These are phyloP conservation scores for Anolis carolinensis DNA, from an alignment of 2,113 vertebrate genomes.

Conservation along the genomic window DNA sequence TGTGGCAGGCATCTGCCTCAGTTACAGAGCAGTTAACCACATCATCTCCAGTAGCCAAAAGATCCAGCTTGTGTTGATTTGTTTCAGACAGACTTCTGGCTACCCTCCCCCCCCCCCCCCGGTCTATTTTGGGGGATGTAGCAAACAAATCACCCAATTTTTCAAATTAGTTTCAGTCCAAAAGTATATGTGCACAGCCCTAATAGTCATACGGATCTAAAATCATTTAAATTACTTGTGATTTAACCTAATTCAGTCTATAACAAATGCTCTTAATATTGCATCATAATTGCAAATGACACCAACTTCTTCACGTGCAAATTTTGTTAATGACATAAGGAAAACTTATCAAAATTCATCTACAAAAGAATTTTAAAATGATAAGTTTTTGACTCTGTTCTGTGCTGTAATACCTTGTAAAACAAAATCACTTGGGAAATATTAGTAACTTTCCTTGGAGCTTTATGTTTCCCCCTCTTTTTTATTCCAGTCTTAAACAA, in stretches of 20 bases:
- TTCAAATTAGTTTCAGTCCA: no score
- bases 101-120: no score
- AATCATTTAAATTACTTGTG: conserved; percentile 3
- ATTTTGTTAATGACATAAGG: not conserved
- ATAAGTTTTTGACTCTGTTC: conserved; percentile 37
- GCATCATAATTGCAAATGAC: not conserved
- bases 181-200: no score
- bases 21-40: no score
- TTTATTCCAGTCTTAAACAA: conserved; percentile 84
- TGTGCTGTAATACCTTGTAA: conserved; percentile 51
- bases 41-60: no score
- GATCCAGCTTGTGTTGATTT: no score
- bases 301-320: not conserved
- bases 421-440: conserved; percentile 69
- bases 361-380: conserved; percentile 39
- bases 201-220: not conserved
- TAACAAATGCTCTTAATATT: not conserved
- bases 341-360: not conserved
- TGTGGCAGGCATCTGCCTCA: no score
- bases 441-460: conserved; percentile 76
- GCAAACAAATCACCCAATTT: no score
- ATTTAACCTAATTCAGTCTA: not conserved
- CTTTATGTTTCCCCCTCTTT: conserved; percentile 72
- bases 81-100: no score
- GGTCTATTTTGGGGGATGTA: no score